Evolutionary conservation across 2,888 invertebrate species (phyloP).

Genomic region (Strigamia maritima): DNA sequence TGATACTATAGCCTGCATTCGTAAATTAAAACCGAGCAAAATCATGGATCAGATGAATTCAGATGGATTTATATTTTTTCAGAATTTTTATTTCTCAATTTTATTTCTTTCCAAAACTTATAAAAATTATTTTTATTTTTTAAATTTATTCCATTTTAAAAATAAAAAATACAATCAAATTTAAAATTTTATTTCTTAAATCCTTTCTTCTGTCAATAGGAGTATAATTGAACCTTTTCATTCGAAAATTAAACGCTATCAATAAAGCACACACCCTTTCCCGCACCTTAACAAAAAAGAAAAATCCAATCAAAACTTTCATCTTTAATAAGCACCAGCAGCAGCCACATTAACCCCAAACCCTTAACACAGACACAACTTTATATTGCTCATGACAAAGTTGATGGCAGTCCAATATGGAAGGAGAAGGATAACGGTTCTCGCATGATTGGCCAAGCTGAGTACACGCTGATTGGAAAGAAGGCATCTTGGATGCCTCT

Average conservation of each 20-base stretch:
- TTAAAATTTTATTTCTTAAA: not conserved
- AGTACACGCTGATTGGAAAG: slow-evolving; percentile 32
- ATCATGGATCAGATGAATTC: too few species aligned
- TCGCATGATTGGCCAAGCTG: slow-evolving; percentile 34
- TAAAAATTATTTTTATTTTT: too few species aligned
- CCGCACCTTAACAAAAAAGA: not conserved
- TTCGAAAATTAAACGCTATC: slow-evolving; percentile 4
- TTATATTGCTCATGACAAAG: slow-evolving; percentile 32
- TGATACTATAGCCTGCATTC: too few species aligned
- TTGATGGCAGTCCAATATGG: slow-evolving; percentile 34
- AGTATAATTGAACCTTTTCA: slow-evolving; percentile 7
- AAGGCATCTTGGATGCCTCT: slow-evolving; percentile 34
- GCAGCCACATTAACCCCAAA: slow-evolving; percentile 30
- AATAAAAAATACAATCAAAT: too few species aligned
- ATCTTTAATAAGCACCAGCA: slow-evolving; percentile 32
- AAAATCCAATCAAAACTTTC: slow-evolving; percentile 3
- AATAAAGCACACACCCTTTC: not conserved
- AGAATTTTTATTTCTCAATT: too few species aligned
- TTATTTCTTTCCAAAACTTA: too few species aligned
- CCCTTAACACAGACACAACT: slow-evolving; percentile 34
- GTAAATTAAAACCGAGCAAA: too few species aligned
- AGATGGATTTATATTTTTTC: too few species aligned
- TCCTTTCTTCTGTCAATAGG: not conserved
- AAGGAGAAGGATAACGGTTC: slow-evolving; percentile 30
- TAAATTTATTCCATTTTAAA: too few species aligned